phyloP scores from a whole-genome alignment of 2,797 vertebrate genomes.

The Pseudochromis fuscus region DNA sequence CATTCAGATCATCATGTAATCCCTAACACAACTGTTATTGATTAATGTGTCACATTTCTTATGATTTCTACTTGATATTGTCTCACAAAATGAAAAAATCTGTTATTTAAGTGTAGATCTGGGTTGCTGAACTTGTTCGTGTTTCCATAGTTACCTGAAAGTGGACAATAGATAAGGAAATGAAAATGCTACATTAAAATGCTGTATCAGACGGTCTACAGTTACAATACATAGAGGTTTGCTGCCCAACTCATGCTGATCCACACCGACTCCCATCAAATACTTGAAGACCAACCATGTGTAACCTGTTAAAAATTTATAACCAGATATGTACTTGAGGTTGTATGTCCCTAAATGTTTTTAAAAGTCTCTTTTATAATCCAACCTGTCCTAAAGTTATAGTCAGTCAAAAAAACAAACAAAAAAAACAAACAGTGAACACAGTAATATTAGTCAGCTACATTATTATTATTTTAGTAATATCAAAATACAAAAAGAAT shows the following conservation, averaged over 20 bases:
- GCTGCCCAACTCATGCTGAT: background rate
- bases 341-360: background rate
- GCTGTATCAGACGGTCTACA: background rate
- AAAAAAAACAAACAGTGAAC: too few relatives aligned
- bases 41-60: too few relatives aligned
- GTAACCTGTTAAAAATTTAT: background rate
- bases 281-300: background rate
- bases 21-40: too few relatives aligned
- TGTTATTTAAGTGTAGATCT: too few relatives aligned
- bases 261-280: background rate
- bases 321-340: background rate
- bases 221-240: background rate
- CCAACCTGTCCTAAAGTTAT: conserved; percentile 24
- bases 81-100: too few relatives aligned
- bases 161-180: background rate
- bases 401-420: background rate
- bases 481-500: conserved; percentile 52
- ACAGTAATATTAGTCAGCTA: conserved; percentile 57
- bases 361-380: conserved; percentile 21
- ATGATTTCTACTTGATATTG: too few relatives aligned
- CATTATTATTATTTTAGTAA: conserved; percentile 25
- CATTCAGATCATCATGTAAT: too few relatives aligned
- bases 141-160: background rate
- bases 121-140: too few relatives aligned
- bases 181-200: background rate